Percentiles rank a stretch among this genome's conserved stretches.
phyloP scores from a whole-genome alignment of 2,888 invertebrate species.

The Pterostichus niger region DNA sequence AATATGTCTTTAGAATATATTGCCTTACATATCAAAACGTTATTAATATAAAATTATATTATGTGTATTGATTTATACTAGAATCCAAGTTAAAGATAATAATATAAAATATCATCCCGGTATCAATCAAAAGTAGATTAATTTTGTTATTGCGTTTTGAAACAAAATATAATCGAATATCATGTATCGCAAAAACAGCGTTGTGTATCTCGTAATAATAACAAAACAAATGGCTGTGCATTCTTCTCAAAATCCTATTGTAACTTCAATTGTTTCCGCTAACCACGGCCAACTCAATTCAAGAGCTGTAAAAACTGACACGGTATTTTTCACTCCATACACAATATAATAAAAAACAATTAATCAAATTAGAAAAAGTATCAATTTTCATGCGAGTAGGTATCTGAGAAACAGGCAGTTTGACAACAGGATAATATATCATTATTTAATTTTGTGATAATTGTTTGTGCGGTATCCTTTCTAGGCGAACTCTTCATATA shows the following conservation, averaged over 20 bases:
- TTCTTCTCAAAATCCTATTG: conserved; percentile 8
- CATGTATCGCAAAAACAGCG: neutral
- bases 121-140: neutral
- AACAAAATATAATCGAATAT: neutral
- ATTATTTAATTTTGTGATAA: conserved; percentile 58
- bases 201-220: neutral
- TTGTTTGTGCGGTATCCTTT: conserved; percentile 18
- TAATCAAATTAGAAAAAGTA: conserved; percentile 11
- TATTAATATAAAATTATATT: conserved; percentile 1
- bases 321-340: conserved; percentile 7
- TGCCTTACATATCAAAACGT: neutral
- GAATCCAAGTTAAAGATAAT: neutral
- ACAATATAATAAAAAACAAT: conserved; percentile 26
- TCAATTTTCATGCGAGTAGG: neutral
- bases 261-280: conserved; percentile 3
- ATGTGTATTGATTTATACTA: neutral
- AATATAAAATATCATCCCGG: neutral
- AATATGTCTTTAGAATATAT: neutral
- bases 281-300: too few species aligned
- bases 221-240: conserved; percentile 1
- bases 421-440: conserved; percentile 57
- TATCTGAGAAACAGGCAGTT: neutral
- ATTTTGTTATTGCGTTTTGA: conserved; percentile 4
- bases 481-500: conserved; percentile 57
- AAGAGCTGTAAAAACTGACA: neutral